These are phyloP conservation scores for Folsomia candida DNA, from an alignment of 2,888 invertebrate genomes.

Conservation along the genomic window DNA sequence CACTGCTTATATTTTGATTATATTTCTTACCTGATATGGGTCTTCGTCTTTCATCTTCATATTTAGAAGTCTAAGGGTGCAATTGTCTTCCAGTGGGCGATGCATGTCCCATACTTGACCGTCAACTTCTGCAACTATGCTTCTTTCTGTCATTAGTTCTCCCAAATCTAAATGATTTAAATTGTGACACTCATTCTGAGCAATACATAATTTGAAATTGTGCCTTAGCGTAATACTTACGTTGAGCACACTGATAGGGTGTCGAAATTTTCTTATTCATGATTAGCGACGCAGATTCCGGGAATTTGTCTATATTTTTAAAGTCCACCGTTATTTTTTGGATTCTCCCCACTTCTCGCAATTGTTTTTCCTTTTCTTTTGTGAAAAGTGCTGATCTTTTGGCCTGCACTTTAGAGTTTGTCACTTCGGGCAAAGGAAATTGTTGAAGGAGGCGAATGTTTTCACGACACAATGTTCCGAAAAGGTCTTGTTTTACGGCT, in stretches of 20 bases:
- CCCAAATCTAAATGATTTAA: constrained; percentile 64
- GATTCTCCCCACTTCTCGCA: constrained; percentile 71
- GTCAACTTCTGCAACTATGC: constrained; percentile 78
- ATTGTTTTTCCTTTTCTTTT: constrained; percentile 72
- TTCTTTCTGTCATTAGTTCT: constrained; percentile 67
- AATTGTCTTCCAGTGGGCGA: constrained; percentile 67
- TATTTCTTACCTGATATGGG: constrained; percentile 42
- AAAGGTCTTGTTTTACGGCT: constrained; percentile 35
- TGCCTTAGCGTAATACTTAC: constrained; percentile 59
- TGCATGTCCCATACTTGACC: constrained; percentile 91
- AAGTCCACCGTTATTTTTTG: constrained; percentile 88
- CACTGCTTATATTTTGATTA: neutral
- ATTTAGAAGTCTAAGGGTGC: constrained; percentile 63
- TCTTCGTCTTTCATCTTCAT: constrained; percentile 61
- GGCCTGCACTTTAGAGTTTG: constrained; percentile 42
- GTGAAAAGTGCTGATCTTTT: constrained; percentile 62
- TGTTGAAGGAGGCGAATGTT: constrained; percentile 26
- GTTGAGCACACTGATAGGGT: constrained; percentile 86
- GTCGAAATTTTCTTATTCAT: constrained; percentile 94
- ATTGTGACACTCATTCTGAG: too few species aligned
- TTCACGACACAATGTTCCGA: constrained; percentile 34
- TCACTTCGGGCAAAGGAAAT: constrained; percentile 37
- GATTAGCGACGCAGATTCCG: constrained; percentile 69
- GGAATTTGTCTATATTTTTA: constrained; percentile 60
- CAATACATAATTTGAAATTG: neutral